Evolutionary conservation across 2,797 vertebrate species (phyloP).

Genomic region (Hoplostethus atlanticus): DNA sequence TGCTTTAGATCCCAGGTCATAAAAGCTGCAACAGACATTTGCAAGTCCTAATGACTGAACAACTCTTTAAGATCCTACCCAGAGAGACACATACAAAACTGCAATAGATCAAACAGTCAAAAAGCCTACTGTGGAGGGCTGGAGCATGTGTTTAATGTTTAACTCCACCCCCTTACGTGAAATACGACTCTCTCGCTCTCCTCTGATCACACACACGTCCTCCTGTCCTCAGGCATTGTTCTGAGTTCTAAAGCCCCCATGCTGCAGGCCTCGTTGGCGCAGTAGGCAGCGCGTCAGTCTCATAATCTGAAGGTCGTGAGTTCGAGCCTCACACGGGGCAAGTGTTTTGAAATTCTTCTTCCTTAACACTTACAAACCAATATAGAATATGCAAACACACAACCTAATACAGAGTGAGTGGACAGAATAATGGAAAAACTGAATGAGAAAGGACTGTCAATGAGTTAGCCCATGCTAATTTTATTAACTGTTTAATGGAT

Average conservation of each 20-base stretch:
- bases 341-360: neutral
- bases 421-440: too few relatives aligned
- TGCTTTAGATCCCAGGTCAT: slow-evolving; percentile 12
- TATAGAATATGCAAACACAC: too few relatives aligned
- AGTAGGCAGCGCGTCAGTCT: slow-evolving; percentile 74
- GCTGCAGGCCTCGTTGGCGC: slow-evolving; percentile 58
- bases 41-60: slow-evolving; percentile 13
- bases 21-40: neutral
- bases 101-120: slow-evolving; percentile 12
- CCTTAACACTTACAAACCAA: neutral
- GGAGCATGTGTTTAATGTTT: slow-evolving; percentile 33
- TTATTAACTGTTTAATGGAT: too few relatives aligned
- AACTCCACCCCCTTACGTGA: slow-evolving; percentile 25
- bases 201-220: neutral
- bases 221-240: neutral
- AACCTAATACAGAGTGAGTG: too few relatives aligned
- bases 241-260: neutral
- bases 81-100: slow-evolving; percentile 3
- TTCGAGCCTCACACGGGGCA: slow-evolving; percentile 76
- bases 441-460: too few relatives aligned
- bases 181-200: slow-evolving; percentile 22
- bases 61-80: slow-evolving; percentile 18
- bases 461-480: too few relatives aligned
- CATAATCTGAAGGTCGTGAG: slow-evolving; percentile 74
- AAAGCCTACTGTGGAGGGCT: slow-evolving; percentile 18